These are phyloP conservation scores for Drosophila parabipectinata DNA, from an alignment of 1,140 invertebrate species.

Conservation along the genomic window DNA sequence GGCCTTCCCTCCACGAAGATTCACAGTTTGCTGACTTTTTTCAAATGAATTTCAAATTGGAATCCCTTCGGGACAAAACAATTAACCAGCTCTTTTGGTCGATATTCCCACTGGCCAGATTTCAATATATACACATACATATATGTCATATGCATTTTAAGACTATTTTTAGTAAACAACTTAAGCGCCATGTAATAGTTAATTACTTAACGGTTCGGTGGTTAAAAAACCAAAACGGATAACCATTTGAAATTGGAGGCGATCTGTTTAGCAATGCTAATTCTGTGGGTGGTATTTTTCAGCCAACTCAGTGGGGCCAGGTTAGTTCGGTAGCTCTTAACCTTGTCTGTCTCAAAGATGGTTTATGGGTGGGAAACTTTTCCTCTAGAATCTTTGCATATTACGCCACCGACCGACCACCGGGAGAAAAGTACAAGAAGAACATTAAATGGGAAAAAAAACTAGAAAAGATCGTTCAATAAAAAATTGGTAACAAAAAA, in stretches of 20 bases:
- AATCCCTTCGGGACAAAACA: slow-evolving; percentile 32
- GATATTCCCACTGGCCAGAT: slow-evolving; percentile 33
- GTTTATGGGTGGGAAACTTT: slow-evolving; percentile 32
- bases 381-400: slow-evolving; percentile 32
- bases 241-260: neutral
- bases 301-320: slow-evolving; percentile 5
- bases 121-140: neutral
- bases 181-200: neutral
- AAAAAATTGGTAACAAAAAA: slow-evolving; percentile 47
- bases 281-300: slow-evolving; percentile 5
- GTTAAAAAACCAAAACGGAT: neutral
- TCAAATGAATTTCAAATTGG: slow-evolving; percentile 38
- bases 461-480: slow-evolving; percentile 23
- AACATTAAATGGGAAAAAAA: slow-evolving; percentile 3
- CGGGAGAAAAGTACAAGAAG: slow-evolving; percentile 24
- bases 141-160: neutral
- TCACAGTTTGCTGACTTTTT: slow-evolving; percentile 31
- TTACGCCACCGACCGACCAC: slow-evolving; percentile 23
- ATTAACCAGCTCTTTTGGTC: slow-evolving; percentile 33
- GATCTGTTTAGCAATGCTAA: slow-evolving; percentile 24
- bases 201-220: neutral
- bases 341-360: slow-evolving; percentile 6
- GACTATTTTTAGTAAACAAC: neutral
- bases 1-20: slow-evolving; percentile 38
- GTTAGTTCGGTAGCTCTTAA: slow-evolving; percentile 16